Conservation (phyloP, 2,888 invertebrate genomes). For the Luperina nickerlii region DNA sequence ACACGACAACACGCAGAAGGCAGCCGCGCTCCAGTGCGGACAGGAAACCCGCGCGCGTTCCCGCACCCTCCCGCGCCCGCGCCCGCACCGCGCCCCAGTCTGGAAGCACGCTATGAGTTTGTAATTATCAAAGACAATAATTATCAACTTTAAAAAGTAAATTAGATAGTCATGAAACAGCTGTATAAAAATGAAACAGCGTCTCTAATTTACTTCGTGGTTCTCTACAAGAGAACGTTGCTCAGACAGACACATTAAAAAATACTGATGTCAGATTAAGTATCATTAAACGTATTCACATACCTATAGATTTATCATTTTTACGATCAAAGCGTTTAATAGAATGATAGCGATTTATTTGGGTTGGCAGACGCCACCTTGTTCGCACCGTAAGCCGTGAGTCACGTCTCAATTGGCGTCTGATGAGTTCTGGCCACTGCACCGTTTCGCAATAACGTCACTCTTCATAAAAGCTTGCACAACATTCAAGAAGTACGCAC, state of each 20-base stretch:
- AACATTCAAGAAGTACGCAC: slow-evolving; percentile 37
- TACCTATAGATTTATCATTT: slow-evolving; percentile 23
- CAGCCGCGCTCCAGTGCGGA: too few relatives aligned
- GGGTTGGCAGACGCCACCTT: slow-evolving; percentile 42
- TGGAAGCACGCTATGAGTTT: neutral
- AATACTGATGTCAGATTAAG: neutral
- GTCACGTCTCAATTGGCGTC: slow-evolving; percentile 46
- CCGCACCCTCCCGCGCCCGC: too few relatives aligned
- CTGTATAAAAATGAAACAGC: neutral
- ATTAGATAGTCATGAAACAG: too few relatives aligned
- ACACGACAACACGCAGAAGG: too few relatives aligned
- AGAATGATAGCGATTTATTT: slow-evolving; percentile 49
- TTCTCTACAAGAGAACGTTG: neutral
- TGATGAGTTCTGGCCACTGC: slow-evolving; percentile 16
- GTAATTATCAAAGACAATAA: neutral
- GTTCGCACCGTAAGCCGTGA: slow-evolving; percentile 44
- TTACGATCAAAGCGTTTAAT: slow-evolving; percentile 35
- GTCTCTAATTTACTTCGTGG: neutral
- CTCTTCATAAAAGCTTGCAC: slow-evolving; percentile 37
- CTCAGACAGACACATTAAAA: neutral
- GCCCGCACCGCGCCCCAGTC: too few relatives aligned
- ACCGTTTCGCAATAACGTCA: slow-evolving; percentile 46
- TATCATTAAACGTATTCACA: neutral
- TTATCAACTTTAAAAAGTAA: neutral
- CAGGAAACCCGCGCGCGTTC: too few relatives aligned